Base-by-base conservation (phyloP, 2,888 invertebrate genomes). In the Caenorhabditis afra region DNA sequence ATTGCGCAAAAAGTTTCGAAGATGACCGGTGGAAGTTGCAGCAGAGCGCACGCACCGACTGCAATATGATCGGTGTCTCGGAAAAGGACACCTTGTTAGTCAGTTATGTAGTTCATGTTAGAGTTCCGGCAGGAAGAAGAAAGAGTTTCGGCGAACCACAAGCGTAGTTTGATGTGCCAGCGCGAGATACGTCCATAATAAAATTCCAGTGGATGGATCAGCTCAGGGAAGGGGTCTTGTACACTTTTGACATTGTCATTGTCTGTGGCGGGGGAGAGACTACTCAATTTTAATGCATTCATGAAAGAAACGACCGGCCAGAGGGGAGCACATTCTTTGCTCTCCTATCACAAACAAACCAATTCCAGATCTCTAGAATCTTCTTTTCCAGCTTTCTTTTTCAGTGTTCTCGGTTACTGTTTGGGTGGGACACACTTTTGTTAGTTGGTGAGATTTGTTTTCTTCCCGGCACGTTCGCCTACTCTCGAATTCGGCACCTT, bases 261-360 rank as follows among this genome's bases (percentile, higher is more conserved):
- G 64, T 64, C 64, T 64, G 29, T 29, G 73, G 64, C 64, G 57
- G 47, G 55, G 41, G 58, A 64, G 50, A 47, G 20, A 47, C 73
- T 64, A 58, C 64, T 73, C 73, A 73, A 64, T 64, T 73, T 57
- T 73, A 64, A 73, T 73, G 64, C 64, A 73, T 73, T 73, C 73
- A 73, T 73, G 64, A 64, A 71, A 64, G 73, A 73, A 73, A 49
- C 73, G 55, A 73, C 57, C 41, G 64, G 53, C 58, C 52, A 7
- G 7, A 29, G 29, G 29, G 29, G 29, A 7, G 20, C 61, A 61
- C 53, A 62, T 71, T 62, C 55, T 70, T 70, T 37, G 45, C 35
- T 50, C 35, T 50, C 61, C 64, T 73, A 73, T 73, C 64, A 73
- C 64, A 73, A 64, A 64, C 64, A 73, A 58, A 64, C 39, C 71